A percentile compares a stretch with the other conserved stretches of the same genome.
phyloP scores from a whole-genome alignment of 2,113 vertebrate species.

The Barnardius zonarius region DNA sequence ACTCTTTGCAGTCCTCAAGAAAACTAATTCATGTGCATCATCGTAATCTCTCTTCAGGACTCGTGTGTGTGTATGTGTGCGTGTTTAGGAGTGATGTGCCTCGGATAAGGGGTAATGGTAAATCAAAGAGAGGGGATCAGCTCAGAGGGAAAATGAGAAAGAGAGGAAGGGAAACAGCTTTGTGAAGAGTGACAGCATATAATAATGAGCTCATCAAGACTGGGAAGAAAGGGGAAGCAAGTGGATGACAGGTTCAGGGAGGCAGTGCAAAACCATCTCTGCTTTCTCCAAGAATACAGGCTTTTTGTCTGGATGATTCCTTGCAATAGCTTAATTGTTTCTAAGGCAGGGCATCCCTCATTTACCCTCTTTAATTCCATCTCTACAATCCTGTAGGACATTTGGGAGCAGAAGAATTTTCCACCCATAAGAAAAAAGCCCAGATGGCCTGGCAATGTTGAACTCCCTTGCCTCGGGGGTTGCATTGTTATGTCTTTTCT shows the following conservation, averaged over 20 bases:
- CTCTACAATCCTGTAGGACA: background rate
- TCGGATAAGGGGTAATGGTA: background rate
- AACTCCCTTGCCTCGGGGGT: constrained; percentile 20
- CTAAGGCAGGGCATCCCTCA: background rate
- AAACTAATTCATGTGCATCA: background rate
- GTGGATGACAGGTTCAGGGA: background rate
- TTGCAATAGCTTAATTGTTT: background rate
- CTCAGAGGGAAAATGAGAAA: background rate
- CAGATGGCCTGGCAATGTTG: constrained; percentile 41
- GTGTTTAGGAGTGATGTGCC: background rate
- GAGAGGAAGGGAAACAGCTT: background rate
- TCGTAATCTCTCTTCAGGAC: background rate
- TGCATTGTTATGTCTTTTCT: constrained; percentile 42
- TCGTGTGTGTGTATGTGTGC: background rate
- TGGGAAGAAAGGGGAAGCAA: constrained; percentile 4
- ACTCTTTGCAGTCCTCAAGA: background rate
- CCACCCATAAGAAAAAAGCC: background rate
- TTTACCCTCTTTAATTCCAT: background rate
- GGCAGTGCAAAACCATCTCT: background rate
- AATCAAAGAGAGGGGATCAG: background rate
- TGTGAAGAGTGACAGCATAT: background rate
- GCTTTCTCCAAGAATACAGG: background rate
- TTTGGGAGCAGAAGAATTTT: constrained; percentile 36
- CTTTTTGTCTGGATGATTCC: background rate
- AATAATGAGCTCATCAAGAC: background rate